Evolutionary conservation across 2,113 vertebrate species (phyloP).

Genomic region (Axis porcinus): DNA sequence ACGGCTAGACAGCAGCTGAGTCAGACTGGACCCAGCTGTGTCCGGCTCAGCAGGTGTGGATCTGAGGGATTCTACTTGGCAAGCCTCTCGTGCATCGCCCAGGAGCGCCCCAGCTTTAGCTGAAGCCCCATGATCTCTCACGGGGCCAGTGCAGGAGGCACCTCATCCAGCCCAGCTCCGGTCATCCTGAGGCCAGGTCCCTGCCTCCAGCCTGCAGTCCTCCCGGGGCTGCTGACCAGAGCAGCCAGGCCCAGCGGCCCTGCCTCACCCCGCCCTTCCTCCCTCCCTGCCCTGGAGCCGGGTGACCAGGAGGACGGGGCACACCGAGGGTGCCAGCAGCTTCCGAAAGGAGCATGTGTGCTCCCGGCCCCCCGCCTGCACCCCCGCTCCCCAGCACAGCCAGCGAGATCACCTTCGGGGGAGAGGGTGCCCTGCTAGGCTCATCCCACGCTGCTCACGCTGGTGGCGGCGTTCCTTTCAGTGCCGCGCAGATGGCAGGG

Average conservation of each 20-base stretch:
- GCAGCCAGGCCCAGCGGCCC: background rate
- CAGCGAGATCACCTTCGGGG: background rate
- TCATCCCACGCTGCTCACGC: background rate
- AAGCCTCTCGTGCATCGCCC: background rate
- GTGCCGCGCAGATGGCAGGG: background rate
- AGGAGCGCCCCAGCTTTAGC: background rate
- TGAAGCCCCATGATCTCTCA: background rate
- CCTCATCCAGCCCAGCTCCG: background rate
- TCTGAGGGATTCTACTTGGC: background rate
- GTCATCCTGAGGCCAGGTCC: background rate
- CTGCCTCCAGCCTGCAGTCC: background rate
- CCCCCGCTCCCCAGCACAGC: background rate
- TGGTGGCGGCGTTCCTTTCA: background rate
- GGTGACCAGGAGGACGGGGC: background rate
- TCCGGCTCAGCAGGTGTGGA: background rate
- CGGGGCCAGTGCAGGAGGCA: background rate
- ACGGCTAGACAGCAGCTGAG: background rate
- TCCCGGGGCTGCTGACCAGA: background rate
- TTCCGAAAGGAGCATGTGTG: background rate
- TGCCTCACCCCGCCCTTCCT: background rate
- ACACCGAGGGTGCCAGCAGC: background rate
- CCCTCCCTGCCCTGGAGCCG: background rate
- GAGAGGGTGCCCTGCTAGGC: background rate
- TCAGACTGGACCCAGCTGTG: background rate
- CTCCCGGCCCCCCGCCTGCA: rapidly evolving